Evolutionary conservation across 1,140 invertebrate species (phyloP).

Genomic region (Sycophaga agraensis): DNA sequence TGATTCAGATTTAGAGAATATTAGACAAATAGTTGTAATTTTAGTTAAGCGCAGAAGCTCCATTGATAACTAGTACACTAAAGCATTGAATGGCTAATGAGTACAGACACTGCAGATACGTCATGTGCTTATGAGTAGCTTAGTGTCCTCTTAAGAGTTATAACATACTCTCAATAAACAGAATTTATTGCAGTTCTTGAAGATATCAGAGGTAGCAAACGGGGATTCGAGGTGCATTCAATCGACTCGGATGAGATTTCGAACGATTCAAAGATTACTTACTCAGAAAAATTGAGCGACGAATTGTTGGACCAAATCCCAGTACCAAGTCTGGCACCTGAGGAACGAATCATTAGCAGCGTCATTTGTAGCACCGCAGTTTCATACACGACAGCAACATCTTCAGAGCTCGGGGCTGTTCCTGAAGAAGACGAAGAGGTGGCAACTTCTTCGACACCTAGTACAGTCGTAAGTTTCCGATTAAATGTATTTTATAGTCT

Average conservation of each 20-base stretch:
- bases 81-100: too few relatives aligned
- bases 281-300: constrained; percentile 34
- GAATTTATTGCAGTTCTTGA: too few relatives aligned
- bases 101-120: too few relatives aligned
- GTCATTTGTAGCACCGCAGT: constrained; percentile 39
- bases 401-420: constrained; percentile 59
- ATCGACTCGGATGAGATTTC: constrained; percentile 27
- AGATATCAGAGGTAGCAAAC: constrained; percentile 33
- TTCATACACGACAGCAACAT: constrained; percentile 38
- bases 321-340: constrained; percentile 37
- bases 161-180: too few relatives aligned
- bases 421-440: constrained; percentile 67
- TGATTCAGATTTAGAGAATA: too few relatives aligned
- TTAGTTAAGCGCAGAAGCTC: too few relatives aligned
- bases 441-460: constrained; percentile 65
- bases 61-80: too few relatives aligned
- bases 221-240: constrained; percentile 15
- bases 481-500: too few relatives aligned
- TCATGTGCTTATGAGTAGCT: too few relatives aligned
- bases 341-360: constrained; percentile 41
- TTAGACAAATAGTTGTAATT: too few relatives aligned
- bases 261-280: constrained; percentile 32
- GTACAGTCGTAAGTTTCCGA: constrained; percentile 50
- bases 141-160: too few relatives aligned
- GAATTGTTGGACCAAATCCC: constrained; percentile 43